Evolutionary conservation across 2,888 invertebrate genomes (phyloP), one percentile per base, ranked within the genome.

Genomic region (Taphrorychus bicolor): DNA sequence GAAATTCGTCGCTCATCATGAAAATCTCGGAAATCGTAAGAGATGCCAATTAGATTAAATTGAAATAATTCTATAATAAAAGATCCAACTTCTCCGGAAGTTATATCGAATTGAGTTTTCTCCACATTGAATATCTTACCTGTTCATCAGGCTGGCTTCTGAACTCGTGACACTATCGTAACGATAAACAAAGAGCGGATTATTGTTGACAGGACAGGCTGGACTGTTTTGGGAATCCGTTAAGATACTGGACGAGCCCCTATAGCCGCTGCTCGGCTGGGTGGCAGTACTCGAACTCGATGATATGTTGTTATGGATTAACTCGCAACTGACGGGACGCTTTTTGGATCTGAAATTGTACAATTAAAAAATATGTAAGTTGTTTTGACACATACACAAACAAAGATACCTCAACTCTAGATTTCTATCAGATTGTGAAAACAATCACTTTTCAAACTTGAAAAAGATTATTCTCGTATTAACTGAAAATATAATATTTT

Each of bases 181-280:
- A 40, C 90, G 90, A 81, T 94, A 94, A 0, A 93, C 90, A 81
- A 92, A 93, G 71, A 93, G 83, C 0, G 91, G 91, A 80, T 91
- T 89, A 73, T 86, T 85, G 81, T 86, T 87, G 17, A 86, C 84
- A 73, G 85, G 78, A 67, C 87, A 85, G 32, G 85, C 86, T 5
- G 88, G 89, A 73, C 88, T 89, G 73, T 89, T 88, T 77, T 88
- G 89, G n/a, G 89, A 88, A 19, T 92, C 92, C 74, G 92, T 92
- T 4, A 91, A 88, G 82, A 93, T 89, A 1, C 93, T 93, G 0
- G 94, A 94, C 0, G 94, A 94, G 40, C 94, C 94, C 71, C 94
- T 86, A 77, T 93, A 94, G 1, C 94, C 94, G 11, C 93, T 93
- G 53, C 93, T 93, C 5, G 92, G 93, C 77, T 92, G 93, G 42